Percentiles rank a stretch among this genome's conserved stretches.
Evolutionary conservation across 2,888 invertebrate species (phyloP).

Genomic region (Tryphoninae sp.): DNA sequence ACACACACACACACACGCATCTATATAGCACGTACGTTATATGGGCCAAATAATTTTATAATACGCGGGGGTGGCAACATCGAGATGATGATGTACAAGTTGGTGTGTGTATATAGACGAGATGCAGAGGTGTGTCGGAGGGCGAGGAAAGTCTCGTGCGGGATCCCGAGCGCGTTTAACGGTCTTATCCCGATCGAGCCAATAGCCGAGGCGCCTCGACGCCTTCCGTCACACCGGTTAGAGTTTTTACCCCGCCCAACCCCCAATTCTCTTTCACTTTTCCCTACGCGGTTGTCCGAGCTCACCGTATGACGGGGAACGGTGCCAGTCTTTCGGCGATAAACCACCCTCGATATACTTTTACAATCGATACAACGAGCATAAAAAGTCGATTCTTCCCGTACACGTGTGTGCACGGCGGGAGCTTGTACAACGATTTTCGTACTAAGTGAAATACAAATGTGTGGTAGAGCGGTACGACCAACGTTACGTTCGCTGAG

Average conservation of each 20-base stretch:
- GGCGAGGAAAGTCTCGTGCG: constrained; percentile 22
- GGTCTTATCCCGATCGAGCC: constrained; percentile 51
- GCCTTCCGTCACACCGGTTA: background rate
- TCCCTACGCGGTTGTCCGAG: constrained; percentile 13
- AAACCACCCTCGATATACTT: constrained; percentile 51
- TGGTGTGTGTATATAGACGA: background rate
- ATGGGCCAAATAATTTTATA: constrained; percentile 69
- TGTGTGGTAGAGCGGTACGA: background rate
- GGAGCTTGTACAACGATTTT: background rate
- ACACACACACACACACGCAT: constrained; percentile 1
- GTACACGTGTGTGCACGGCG: background rate
- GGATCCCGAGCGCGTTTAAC: constrained; percentile 41
- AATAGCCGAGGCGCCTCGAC: constrained; percentile 32
- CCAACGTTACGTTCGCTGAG: background rate
- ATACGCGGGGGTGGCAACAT: constrained; percentile 45
- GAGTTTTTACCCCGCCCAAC: constrained; percentile 5
- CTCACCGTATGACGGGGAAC: constrained; percentile 6
- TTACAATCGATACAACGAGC: constrained; percentile 43
- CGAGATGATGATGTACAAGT: background rate
- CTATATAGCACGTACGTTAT: constrained; percentile 38
- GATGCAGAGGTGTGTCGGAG: background rate
- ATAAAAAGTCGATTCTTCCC: constrained; percentile 33
- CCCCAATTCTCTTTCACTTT: background rate
- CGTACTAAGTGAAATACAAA: constrained; percentile 28
- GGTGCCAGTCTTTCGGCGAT: constrained; percentile 35